A percentile compares a stretch with the other conserved stretches of the same genome.
phyloP scores from a whole-genome alignment of 2,113 vertebrate species.

The Epinephelus moara region DNA sequence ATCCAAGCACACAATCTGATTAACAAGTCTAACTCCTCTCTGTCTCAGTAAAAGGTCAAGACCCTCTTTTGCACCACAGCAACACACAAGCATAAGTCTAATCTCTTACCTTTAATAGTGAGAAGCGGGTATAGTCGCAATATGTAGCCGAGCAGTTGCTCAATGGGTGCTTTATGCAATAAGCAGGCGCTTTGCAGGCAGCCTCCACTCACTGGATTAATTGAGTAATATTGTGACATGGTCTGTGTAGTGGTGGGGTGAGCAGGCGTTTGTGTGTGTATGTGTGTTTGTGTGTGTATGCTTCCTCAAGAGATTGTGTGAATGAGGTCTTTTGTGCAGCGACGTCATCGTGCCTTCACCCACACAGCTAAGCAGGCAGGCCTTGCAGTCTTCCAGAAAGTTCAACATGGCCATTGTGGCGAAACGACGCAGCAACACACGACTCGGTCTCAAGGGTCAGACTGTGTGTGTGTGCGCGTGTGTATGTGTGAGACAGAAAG shows the following conservation, averaged over 20 bases:
- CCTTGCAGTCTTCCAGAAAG: constrained; percentile 54
- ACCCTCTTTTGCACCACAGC: not conserved
- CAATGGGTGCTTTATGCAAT: constrained; percentile 52
- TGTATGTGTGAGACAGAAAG: not conserved
- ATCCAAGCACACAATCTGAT: not conserved
- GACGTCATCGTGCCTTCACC: constrained; percentile 58
- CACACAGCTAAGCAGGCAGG: constrained; percentile 57
- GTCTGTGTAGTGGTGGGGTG: constrained; percentile 56
- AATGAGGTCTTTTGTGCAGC: constrained; percentile 75
- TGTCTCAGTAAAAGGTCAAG: constrained; percentile 11
- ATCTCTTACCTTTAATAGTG: constrained; percentile 23
- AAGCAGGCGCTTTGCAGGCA: constrained; percentile 39
- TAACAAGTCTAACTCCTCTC: not conserved
- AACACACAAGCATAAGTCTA: not conserved
- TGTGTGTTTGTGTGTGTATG: constrained; percentile 33
- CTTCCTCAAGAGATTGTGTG: constrained; percentile 67
- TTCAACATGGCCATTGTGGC: constrained; percentile 65
- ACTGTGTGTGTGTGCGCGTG: constrained; percentile 9
- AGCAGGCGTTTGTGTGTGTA: constrained; percentile 30
- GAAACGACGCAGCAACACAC: constrained; percentile 31
- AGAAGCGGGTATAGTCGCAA: not conserved
- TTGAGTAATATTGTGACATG: constrained; percentile 64
- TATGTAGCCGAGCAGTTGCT: constrained; percentile 17
- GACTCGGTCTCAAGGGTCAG: constrained; percentile 36
- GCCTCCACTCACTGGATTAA: constrained; percentile 65